Base-by-base conservation (phyloP, 2,888 invertebrate species). In the Dasysyrphus tricinctus region DNA sequence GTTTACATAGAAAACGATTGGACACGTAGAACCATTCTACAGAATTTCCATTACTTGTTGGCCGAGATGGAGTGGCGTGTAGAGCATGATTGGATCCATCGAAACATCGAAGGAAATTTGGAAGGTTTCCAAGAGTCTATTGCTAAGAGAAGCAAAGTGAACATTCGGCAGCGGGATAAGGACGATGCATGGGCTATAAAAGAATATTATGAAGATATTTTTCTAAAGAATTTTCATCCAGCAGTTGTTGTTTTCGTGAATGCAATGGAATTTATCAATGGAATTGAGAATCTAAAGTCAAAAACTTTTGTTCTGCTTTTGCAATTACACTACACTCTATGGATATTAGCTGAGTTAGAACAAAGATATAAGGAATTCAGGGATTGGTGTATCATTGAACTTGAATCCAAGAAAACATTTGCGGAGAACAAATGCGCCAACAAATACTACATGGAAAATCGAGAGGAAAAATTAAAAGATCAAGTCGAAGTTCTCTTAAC, bases 1-100 rank as follows among this genome's bases (percentile, higher is more conserved):
- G 91, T 92, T 5, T 92, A 91, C 34, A 91, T 91, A 19, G 92
- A 92, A 79, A 90, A 90, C 3, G 90, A 91, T 70, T 92, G 92
- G 92, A 91, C 91, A 54, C 90, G 90, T 1, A 90, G 91, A 19
- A 90, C 90, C 0, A 91, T 92, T 89, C 61, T 92, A 69, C 92
- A 92, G 88, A 92, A 92, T 77, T 92, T 92, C 49, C 92, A 92
- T 16, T 92, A 92, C 76, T 82, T 92, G 12, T 79, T 92, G n/a
- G 91, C 91, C 1, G 91, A 92, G 32, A 89, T 90, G 54, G 91
- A 90, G 32, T 92, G 92, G 92, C 91, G 92, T 0, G 78, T 89
- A 3, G 88, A 91, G 61, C 32, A 92, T 59, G 92, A 92, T 78
- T 92, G 92, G 92, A 92, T 92, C 19, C 92, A 92, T 69, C 73